phyloP scores from a whole-genome alignment of 2,113 vertebrate genomes.

The Scomber colias region DNA sequence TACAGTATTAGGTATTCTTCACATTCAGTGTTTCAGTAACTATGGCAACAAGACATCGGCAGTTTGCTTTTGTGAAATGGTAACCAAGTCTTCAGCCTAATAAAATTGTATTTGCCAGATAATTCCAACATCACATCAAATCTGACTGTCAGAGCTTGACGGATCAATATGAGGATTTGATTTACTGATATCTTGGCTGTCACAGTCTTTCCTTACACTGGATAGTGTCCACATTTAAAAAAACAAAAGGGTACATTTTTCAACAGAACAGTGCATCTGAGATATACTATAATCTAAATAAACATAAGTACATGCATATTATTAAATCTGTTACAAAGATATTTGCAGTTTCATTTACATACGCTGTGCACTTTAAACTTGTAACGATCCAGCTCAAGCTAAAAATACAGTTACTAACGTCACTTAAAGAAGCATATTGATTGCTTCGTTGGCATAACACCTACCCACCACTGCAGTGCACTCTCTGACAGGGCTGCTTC shows the following conservation, averaged over 20 bases:
- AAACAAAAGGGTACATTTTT: too few relatives aligned
- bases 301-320: too few relatives aligned
- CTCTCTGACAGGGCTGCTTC: not conserved
- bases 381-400: not conserved
- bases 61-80: constrained; percentile 40
- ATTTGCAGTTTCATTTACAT: not conserved
- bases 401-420: not conserved
- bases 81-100: constrained; percentile 25
- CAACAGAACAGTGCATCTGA: too few relatives aligned
- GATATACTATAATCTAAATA: too few relatives aligned
- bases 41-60: constrained; percentile 64
- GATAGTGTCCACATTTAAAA: not conserved
- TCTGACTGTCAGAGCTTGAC: constrained; percentile 4
- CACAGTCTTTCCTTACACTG: not conserved
- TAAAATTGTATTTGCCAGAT: constrained; percentile 28
- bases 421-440: not conserved
- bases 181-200: not conserved
- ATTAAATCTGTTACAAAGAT: not conserved
- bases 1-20: constrained; percentile 31
- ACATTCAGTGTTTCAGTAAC: constrained; percentile 54
- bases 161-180: constrained; percentile 28
- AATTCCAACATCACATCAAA: constrained; percentile 28
- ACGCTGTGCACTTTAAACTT: not conserved
- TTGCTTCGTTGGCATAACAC: not conserved
- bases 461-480: not conserved